phyloP scores from a whole-genome alignment of 1,140 invertebrate genomes.

The Bombus huntii region DNA sequence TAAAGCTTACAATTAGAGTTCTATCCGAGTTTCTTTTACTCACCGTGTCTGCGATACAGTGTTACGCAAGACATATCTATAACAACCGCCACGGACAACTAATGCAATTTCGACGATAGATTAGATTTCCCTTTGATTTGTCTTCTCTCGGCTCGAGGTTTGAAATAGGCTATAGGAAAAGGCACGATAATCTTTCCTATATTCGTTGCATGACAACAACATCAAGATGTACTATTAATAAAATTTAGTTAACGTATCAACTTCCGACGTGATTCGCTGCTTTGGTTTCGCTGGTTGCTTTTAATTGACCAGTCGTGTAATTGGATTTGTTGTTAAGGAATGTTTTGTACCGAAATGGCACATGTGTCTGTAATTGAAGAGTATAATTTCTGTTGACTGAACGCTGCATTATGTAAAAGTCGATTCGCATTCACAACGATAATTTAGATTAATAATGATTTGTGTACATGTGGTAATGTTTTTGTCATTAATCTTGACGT shows the following conservation, averaged over 20 bases:
- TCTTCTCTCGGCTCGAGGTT: neutral
- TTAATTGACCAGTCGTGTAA: constrained; percentile 2
- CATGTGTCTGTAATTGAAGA: constrained; percentile 37
- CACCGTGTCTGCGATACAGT: neutral
- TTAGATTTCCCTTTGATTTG: constrained; percentile 5
- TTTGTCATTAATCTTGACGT: neutral
- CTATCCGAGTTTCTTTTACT: neutral
- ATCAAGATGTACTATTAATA: neutral
- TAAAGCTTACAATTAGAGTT: neutral
- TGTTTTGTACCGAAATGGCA: neutral
- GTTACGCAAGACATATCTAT: neutral
- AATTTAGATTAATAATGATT: neutral
- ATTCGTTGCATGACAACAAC: neutral
- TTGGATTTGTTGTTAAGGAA: neutral
- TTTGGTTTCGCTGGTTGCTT: neutral
- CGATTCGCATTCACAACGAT: constrained; percentile 16
- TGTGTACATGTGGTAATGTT: neutral
- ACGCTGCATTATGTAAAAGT: constrained; percentile 10
- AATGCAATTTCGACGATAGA: constrained; percentile 4
- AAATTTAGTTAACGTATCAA: constrained; percentile 30
- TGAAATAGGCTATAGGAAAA: no score
- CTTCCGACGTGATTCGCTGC: neutral
- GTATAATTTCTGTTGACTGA: neutral
- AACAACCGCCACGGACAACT: neutral
- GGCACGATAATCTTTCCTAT: neutral